Conservation (phyloP, 2,888 invertebrate species). For the Ophion costatus region DNA sequence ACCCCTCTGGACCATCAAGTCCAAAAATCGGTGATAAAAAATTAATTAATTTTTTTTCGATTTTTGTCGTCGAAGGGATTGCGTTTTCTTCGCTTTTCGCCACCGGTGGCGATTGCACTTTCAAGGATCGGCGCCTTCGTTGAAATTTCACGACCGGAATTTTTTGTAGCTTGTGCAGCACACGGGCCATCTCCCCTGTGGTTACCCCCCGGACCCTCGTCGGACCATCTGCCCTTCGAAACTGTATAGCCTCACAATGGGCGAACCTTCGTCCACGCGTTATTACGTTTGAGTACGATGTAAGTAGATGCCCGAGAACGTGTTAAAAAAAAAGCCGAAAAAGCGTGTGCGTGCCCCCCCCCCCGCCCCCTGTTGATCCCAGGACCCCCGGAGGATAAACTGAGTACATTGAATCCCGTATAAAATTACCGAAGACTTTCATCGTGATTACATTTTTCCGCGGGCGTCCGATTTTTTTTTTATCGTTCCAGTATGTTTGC, state of each 20-base stretch:
- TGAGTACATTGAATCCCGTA: slow-evolving; percentile 51
- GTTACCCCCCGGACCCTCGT: slow-evolving; percentile 39
- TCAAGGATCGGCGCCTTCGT: neutral
- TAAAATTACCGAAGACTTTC: slow-evolving; percentile 50
- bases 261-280: slow-evolving; percentile 40
- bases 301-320: slow-evolving; percentile 51
- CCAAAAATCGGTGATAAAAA: too few relatives aligned
- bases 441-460: slow-evolving; percentile 50
- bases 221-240: slow-evolving; percentile 54
- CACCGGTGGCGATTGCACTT: too few relatives aligned
- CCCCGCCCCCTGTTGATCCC: neutral
- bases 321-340: slow-evolving; percentile 41
- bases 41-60: too few relatives aligned
- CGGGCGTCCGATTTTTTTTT: slow-evolving; percentile 15
- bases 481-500: slow-evolving; percentile 13
- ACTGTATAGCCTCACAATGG: slow-evolving; percentile 27
- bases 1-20: too few relatives aligned
- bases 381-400: slow-evolving; percentile 30
- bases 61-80: too few relatives aligned
- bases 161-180: slow-evolving; percentile 28
- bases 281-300: slow-evolving; percentile 56
- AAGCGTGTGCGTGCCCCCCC: neutral
- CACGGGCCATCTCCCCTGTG: slow-evolving; percentile 22
- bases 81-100: too few relatives aligned
- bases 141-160: slow-evolving; percentile 20